phyloP scores from a whole-genome alignment of 1,140 invertebrate species.

The Holcopasites calliopsidis region DNA sequence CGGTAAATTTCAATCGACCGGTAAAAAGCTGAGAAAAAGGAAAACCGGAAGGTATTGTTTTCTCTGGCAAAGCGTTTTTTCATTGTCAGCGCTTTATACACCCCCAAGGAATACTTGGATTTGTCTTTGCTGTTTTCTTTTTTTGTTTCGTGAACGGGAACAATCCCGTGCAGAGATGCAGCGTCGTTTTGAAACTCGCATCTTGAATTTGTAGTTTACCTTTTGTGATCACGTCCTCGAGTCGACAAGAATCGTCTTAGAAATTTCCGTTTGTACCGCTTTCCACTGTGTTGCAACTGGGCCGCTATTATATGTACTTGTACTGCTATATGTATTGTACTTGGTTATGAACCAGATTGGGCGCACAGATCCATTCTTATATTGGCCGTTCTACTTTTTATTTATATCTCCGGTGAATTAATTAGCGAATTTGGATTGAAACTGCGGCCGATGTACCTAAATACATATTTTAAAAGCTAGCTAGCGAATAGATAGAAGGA shows the following conservation, averaged over 20 bases:
- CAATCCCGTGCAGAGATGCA: constrained; percentile 5
- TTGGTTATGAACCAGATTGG: constrained; percentile 29
- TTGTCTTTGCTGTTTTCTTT: constrained; percentile 31
- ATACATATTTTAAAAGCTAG: neutral
- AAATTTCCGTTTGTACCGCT: constrained; percentile 31
- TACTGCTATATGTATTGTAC: no score
- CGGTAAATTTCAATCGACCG: constrained; percentile 13
- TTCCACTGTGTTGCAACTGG: constrained; percentile 25
- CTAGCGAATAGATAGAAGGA: no score
- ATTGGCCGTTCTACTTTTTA: neutral
- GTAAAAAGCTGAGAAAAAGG: neutral
- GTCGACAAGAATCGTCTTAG: constrained; percentile 28
- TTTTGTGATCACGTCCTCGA: constrained; percentile 6
- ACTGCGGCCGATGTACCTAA: neutral
- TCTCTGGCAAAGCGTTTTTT: constrained; percentile 6
- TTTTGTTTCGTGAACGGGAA: no score
- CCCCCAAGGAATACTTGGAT: neutral
- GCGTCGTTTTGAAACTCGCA: neutral
- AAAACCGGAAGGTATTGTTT: constrained; percentile 5
- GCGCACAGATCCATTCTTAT: constrained; percentile 15
- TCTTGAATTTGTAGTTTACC: neutral
- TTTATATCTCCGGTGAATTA: neutral
- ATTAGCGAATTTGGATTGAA: constrained; percentile 10
- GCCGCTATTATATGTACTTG: no score
- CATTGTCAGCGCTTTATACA: neutral